These are phyloP conservation scores for Osmerus mordax DNA, from an alignment of 2,113 vertebrate species.

Conservation along the genomic window DNA sequence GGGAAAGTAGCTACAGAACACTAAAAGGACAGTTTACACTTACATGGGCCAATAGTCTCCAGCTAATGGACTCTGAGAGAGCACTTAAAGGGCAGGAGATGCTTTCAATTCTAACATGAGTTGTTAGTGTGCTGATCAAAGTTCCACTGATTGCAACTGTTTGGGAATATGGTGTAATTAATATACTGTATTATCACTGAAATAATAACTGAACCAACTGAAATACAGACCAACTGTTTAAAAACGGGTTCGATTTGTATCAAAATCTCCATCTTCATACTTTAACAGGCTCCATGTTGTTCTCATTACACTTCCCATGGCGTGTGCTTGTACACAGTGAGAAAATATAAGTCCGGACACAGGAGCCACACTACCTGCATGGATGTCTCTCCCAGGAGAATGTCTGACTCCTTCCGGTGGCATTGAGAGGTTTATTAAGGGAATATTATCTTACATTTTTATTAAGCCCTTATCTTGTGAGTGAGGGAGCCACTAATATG, in stretches of 20 bases:
- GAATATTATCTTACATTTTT: slow-evolving; percentile 54
- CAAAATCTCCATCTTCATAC: slow-evolving; percentile 18
- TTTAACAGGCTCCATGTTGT: slow-evolving; percentile 40
- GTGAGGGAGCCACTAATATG: slow-evolving; percentile 57
- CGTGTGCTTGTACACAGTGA: slow-evolving; percentile 22
- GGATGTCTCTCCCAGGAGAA: slow-evolving; percentile 51
- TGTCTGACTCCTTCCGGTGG: slow-evolving; percentile 54
- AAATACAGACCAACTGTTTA: slow-evolving; percentile 9
- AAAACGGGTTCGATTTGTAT: slow-evolving; percentile 23
- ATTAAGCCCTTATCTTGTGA: slow-evolving; percentile 62
- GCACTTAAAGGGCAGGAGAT: slow-evolving; percentile 18
- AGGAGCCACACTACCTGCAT: slow-evolving; percentile 24
- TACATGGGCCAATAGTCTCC: slow-evolving; percentile 28
- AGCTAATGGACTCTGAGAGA: slow-evolving; percentile 58
- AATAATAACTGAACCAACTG: too few species aligned
- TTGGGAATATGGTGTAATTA: too few species aligned
- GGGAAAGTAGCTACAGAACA: slow-evolving; percentile 55
- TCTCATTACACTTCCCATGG: slow-evolving; percentile 34
- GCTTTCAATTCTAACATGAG: slow-evolving; percentile 28
- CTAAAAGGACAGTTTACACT: slow-evolving; percentile 38
- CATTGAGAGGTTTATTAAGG: slow-evolving; percentile 34
- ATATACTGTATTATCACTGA: too few species aligned
- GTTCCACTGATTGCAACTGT: too few species aligned
- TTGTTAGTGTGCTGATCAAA: too few species aligned
- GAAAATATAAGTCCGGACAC: slow-evolving; percentile 29